Conservation (phyloP, 2,113 vertebrate species). For the Chloropsis hardwickii region DNA sequence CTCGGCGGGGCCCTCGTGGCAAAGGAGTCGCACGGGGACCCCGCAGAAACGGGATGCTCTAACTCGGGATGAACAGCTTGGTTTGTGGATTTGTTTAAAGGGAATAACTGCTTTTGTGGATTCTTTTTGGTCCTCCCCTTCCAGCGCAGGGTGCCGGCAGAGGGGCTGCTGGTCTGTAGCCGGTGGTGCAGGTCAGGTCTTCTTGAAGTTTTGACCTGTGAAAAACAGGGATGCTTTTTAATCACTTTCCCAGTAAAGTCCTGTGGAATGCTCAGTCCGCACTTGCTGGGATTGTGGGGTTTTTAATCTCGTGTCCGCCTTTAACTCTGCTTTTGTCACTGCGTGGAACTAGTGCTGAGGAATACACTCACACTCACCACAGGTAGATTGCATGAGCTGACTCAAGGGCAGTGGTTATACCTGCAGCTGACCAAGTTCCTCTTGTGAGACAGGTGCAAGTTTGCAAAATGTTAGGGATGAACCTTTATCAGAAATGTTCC, state of each 20-base stretch:
- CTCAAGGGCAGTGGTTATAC: rapidly evolving
- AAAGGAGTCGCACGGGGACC: rapidly evolving
- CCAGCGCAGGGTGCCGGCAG: background rate
- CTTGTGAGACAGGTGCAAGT: rapidly evolving
- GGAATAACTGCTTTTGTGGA: rapidly evolving
- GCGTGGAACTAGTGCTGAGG: rapidly evolving
- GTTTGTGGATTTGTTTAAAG: background rate
- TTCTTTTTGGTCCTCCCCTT: background rate
- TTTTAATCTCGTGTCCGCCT: background rate
- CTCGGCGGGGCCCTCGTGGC: background rate
- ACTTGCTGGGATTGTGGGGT: rapidly evolving
- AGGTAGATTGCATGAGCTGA: background rate
- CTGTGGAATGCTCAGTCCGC: rapidly evolving
- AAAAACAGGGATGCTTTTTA: background rate
- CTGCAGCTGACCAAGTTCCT: background rate
- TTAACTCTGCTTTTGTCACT: background rate
- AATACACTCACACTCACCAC: rapidly evolving
- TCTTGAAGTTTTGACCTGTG: background rate
- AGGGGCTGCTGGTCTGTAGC: rapidly evolving
- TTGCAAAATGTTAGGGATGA: background rate
- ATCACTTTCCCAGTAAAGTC: rapidly evolving
- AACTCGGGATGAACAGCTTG: rapidly evolving
- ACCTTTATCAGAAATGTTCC: background rate
- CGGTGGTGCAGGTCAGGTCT: background rate
- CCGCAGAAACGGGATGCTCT: rapidly evolving